Percentiles rank a stretch among this genome's conserved stretches.
Evolutionary conservation across 2,797 vertebrate genomes (phyloP).

Genomic region (Aplochiton taeniatus): DNA sequence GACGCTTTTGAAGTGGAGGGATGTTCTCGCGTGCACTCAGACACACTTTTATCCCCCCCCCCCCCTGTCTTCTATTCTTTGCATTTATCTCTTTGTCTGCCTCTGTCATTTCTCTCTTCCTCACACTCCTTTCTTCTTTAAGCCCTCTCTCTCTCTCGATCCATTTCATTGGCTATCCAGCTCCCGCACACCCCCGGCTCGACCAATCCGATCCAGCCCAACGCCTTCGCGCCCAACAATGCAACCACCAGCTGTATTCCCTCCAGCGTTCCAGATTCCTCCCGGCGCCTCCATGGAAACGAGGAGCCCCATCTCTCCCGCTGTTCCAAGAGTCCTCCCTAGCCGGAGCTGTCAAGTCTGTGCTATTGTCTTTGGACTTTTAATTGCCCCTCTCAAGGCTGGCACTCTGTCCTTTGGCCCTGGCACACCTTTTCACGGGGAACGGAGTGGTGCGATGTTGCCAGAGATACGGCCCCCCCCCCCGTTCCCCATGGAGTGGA

Average conservation of each 20-base stretch:
- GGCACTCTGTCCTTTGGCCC: slow-evolving; percentile 19
- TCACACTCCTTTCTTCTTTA: slow-evolving; percentile 3
- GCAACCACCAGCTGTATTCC: neutral
- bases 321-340: too few species aligned
- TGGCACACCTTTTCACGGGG: slow-evolving; percentile 55
- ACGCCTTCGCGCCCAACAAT: neutral
- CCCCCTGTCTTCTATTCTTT: slow-evolving; percentile 31
- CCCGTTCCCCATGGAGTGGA: slow-evolving; percentile 21
- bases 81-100: neutral
- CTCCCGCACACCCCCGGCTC: slow-evolving; percentile 15
- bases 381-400: slow-evolving; percentile 55
- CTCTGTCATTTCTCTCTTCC: slow-evolving; percentile 4
- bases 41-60: slow-evolving; percentile 2
- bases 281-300: neutral
- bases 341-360: neutral
- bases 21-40: slow-evolving; percentile 30
- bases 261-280: neutral
- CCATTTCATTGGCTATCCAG: neutral
- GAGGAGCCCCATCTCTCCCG: slow-evolving; percentile 11
- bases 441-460: slow-evolving; percentile 17
- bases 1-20: slow-evolving; percentile 65
- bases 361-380: slow-evolving; percentile 54
- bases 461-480: slow-evolving; percentile 14
- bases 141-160: neutral
- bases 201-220: too few species aligned